Evolutionary conservation across 1,140 invertebrate species (phyloP).

Genomic region (Papilio aristodemus): DNA sequence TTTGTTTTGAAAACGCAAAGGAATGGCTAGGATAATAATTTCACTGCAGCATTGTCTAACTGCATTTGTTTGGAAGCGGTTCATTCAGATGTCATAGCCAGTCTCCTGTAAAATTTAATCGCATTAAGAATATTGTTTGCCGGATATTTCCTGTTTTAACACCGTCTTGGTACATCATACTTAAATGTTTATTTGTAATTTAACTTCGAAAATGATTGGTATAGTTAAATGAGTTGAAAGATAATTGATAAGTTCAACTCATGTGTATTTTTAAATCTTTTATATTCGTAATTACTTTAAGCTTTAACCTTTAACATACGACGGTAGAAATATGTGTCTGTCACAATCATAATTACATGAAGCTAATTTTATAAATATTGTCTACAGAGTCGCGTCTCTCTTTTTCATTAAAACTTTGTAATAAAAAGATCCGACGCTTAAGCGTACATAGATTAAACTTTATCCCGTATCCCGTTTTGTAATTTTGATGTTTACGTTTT

Average conservation of each 20-base stretch:
- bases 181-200: no score
- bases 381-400: not conserved
- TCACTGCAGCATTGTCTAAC: not conserved
- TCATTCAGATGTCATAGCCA: conserved; percentile 51
- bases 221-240: no score
- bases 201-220: no score
- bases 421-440: not conserved
- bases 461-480: conserved; percentile 37
- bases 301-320: no score
- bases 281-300: no score
- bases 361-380: no score
- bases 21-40: conserved; percentile 24
- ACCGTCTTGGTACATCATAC: no score
- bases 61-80: conserved; percentile 40
- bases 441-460: conserved; percentile 35
- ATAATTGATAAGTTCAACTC: no score
- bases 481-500: conserved; percentile 43
- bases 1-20: no score
- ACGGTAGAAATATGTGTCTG: no score
- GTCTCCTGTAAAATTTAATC: conserved; percentile 60
- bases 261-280: no score
- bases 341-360: no score
- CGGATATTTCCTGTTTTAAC: conserved; percentile 21
- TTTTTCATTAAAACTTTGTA: not conserved
- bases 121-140: conserved; percentile 57